Evolutionary conservation across 2,797 vertebrate species (phyloP), one percentile per base, ranked within the genome.

Genomic region (Crenichthys baileyi): DNA sequence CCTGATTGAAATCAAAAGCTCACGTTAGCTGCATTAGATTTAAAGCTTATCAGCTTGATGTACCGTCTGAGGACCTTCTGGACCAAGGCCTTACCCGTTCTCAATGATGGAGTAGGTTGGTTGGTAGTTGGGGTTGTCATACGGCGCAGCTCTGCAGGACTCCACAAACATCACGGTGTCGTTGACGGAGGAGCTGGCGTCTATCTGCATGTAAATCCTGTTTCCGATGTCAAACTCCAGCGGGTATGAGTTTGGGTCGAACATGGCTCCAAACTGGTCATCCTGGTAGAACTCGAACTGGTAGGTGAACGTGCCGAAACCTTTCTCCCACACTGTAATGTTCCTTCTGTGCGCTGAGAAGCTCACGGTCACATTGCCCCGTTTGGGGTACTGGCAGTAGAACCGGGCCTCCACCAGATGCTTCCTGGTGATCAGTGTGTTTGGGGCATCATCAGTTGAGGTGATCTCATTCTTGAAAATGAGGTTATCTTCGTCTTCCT

Each of bases 101-200:
- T 91, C 78, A 22, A 95, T 84, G 91, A 96, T 93, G 79, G 89
- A 13, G 79, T 96, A 96, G 36, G 87, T 89, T 0, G 70, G 56
- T 0, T 0, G 31, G 63, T 89, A 91, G 85, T 84, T 93, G 6
- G 91, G 90, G 83, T 91, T 91, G 83, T 95, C 94, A 12, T 91
- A 93, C 0, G 92, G 93, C 0, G 93, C 36, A 48, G 94, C 95
- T 13, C 75, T 92, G 89, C 94, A 96, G 53, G 93, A 94, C 83
- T 93, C 93, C 65, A 95, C 93, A 72, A 95, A 95, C 83, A 96
- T 70, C 87, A 91, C 65, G 0, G 93, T 94, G 87, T 92, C 92
- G 81, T 88, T 86, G 76, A 94, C 3, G 0, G 90, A 72, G 12
- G 94, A 80, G 0, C 81, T 78, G 36, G 93, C 93, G 8, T 93